Base-by-base conservation (phyloP, 1,140 invertebrate species). In the Heliconius congener region DNA sequence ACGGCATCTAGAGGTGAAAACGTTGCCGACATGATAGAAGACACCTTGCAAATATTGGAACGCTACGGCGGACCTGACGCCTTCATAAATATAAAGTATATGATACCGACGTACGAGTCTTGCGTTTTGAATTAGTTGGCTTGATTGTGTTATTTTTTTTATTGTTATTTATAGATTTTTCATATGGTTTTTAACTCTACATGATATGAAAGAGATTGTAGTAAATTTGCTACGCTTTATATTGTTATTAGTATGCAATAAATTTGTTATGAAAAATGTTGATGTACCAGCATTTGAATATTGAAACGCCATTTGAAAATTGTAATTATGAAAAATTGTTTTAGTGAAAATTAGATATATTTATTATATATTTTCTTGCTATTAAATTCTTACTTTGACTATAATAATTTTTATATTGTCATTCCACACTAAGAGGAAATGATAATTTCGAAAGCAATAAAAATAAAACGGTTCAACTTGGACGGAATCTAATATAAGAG, bases 21-120 rank as follows among this genome's bases (percentile, higher is more conserved):
- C 88, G 95, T 98, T 71, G 97, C 97, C 0, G 98, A 99, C 89
- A 66, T 98, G 19, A 98, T 99, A 82, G 97, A 99, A 91, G 98
- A 99, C 89, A 99, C 98, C 4, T 94, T 99, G 57, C 98, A 99
- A 95, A 95, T 98, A 30, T 95, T 99, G 77, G 98, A 99, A 92
- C 95, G 96, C 81, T 97, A 97, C 88, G 98, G 98, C 8, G 98
- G 98, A 5, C 97, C 98, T 84, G 98, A 99, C 93, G 98, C 98
- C 8, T 99, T 98, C 89, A 99, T 99, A 84, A 99, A 99, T 91
- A 99, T 99, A 85, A 99, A 99, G 95, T 99, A 99, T 90, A 98
- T 99, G 96, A 96, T 99, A 78, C 98, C 98, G 0, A 99, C 98
- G 8, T 99, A 99, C 86, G 98, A 99, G 91, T 99, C 98, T n/a